Evolutionary conservation across 2,797 vertebrate genomes (phyloP).

Genomic region (Diglossa cyanea): DNA sequence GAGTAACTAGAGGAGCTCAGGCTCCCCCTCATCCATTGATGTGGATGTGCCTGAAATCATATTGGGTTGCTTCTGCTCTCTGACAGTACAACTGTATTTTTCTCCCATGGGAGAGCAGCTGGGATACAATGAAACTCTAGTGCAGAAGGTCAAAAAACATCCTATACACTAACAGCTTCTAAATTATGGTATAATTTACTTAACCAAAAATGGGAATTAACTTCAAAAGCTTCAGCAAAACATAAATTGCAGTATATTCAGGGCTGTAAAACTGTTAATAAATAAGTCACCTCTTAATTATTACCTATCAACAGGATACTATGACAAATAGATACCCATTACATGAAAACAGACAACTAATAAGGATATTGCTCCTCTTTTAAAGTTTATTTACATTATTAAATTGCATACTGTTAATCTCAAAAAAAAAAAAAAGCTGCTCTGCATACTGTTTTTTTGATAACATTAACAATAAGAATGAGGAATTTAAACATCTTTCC

Average conservation of each 20-base stretch:
- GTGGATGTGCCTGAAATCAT: not conserved
- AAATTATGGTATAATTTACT: not conserved
- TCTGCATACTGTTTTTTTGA: not conserved
- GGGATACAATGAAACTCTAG: not conserved
- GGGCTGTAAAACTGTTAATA: not conserved
- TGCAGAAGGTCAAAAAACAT: not conserved
- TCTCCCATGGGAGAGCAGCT: not conserved
- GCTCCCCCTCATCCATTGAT: not conserved
- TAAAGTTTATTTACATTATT: not conserved
- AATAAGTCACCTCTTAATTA: slow-evolving; percentile 43
- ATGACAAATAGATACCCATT: not conserved
- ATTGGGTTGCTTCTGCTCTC: not conserved
- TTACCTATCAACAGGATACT: slow-evolving; percentile 1
- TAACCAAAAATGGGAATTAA: not conserved
- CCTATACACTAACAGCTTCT: not conserved
- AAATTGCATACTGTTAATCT: not conserved
- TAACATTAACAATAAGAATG: slow-evolving; percentile 2
- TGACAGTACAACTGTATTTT: not conserved
- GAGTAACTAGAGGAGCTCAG: not conserved
- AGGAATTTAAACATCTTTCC: not conserved
- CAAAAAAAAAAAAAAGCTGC: not conserved
- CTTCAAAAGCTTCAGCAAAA: not conserved
- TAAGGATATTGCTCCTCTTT: not conserved
- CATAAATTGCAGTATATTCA: not conserved
- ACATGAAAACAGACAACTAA: slow-evolving; percentile 6